Conservation (phyloP, 2,113 vertebrate genomes). For the Cervus canadensis region DNA sequence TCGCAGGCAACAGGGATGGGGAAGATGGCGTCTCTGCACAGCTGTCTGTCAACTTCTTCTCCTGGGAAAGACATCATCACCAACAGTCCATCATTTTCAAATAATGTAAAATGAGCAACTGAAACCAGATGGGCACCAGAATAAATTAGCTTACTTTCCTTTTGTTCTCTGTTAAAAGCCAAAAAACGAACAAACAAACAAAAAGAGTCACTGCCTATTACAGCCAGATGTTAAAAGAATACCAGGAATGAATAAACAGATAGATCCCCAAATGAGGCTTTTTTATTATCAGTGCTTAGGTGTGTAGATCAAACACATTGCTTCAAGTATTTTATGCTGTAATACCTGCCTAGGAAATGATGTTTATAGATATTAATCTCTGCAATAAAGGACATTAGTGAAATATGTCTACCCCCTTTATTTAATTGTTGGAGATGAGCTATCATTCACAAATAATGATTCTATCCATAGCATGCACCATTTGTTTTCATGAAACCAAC, state of each 20-base stretch:
- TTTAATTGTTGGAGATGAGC: background rate
- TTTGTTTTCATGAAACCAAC: background rate
- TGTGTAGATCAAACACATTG: background rate
- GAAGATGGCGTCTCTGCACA: slow-evolving; percentile 87
- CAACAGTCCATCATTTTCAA: slow-evolving; percentile 74
- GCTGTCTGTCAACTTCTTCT: slow-evolving; percentile 85
- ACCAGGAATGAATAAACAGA: background rate
- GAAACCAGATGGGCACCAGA: slow-evolving; percentile 69
- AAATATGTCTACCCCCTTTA: background rate
- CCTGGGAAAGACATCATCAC: slow-evolving; percentile 83
- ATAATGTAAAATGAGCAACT: slow-evolving; percentile 72
- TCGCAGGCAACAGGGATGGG: slow-evolving; percentile 87
- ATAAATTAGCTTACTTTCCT: slow-evolving; percentile 65
- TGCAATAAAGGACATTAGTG: background rate
- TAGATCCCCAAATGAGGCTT: background rate
- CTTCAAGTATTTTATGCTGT: background rate
- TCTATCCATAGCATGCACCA: background rate
- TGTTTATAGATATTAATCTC: background rate
- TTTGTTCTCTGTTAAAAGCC: slow-evolving; percentile 61
- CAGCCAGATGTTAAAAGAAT: slow-evolving; percentile 29
- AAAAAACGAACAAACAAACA: slow-evolving; percentile 37
- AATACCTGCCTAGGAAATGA: background rate
- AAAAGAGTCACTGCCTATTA: background rate
- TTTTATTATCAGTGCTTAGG: background rate
- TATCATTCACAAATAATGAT: background rate